A percentile compares a stretch with the other conserved stretches of the same genome.
These are phyloP conservation scores for Exephanes ischioxanthus DNA, from an alignment of 2,888 invertebrate genomes.

Conservation along the genomic window DNA sequence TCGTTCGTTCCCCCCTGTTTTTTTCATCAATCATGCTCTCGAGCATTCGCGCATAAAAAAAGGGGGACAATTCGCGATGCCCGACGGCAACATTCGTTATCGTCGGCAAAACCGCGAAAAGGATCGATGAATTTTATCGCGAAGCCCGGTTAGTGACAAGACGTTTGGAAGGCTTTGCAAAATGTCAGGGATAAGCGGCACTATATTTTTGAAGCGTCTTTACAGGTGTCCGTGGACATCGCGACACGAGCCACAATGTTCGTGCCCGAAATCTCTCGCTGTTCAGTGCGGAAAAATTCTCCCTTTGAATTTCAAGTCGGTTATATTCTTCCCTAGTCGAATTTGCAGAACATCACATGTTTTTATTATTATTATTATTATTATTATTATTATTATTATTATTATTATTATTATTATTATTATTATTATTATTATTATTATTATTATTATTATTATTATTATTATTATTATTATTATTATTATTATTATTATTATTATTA, in stretches of 20 bases:
- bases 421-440: too few relatives aligned
- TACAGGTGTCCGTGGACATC: neutral
- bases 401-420: too few relatives aligned
- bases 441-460: too few relatives aligned
- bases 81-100: constrained; percentile 16
- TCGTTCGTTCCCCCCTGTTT: neutral
- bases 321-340: too few relatives aligned
- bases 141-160: neutral
- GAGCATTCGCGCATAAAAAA: neutral
- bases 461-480: too few relatives aligned
- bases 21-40: constrained; percentile 28
- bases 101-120: constrained; percentile 12
- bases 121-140: constrained; percentile 22
- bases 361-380: too few relatives aligned
- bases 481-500: too few relatives aligned
- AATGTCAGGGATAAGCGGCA: neutral
- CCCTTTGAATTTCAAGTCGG: too few relatives aligned
- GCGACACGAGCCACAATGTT: neutral
- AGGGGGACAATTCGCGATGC: constrained; percentile 2
- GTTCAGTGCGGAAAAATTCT: neutral
- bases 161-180: neutral
- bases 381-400: too few relatives aligned
- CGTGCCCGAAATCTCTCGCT: neutral
- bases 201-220: neutral
- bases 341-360: too few relatives aligned